These are phyloP conservation scores for Gnatocerus cornutus DNA, from an alignment of 2,888 invertebrate genomes.

Conservation along the genomic window DNA sequence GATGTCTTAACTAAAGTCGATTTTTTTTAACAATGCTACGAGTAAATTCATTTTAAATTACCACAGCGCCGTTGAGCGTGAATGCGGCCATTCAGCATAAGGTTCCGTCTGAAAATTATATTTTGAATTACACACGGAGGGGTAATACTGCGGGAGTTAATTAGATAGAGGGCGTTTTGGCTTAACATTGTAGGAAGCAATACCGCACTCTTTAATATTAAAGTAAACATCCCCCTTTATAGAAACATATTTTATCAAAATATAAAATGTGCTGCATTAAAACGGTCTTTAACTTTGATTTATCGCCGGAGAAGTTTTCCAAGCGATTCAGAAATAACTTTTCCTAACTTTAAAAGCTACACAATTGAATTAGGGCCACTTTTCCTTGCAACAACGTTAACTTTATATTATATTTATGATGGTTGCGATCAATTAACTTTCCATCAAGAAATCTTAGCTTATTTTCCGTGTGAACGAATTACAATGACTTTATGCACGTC, in stretches of 20 bases:
- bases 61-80: neutral
- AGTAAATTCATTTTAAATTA: neutral
- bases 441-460: conserved; percentile 10
- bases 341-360: conserved; percentile 25
- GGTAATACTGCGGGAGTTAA: conserved; percentile 10
- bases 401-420: neutral
- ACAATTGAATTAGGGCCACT: conserved; percentile 24
- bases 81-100: conserved; percentile 5
- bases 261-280: conserved; percentile 17
- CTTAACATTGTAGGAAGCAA: conserved; percentile 9
- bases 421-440: conserved; percentile 6
- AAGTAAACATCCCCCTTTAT: conserved; percentile 13
- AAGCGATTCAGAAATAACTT: conserved; percentile 9
- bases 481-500: conserved; percentile 33
- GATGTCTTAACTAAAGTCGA: no score
- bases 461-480: conserved; percentile 24
- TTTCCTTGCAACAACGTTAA: conserved; percentile 10
- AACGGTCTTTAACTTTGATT: conserved; percentile 22
- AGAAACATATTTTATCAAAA: conserved; percentile 16
- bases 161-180: conserved; percentile 26
- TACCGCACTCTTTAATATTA: conserved; percentile 24
- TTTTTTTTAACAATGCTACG: neutral
- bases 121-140: conserved; percentile 27
- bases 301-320: conserved; percentile 19
- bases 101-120: conserved; percentile 11